phyloP scores from a whole-genome alignment of 1,140 invertebrate species.

The Apis dorsata region DNA sequence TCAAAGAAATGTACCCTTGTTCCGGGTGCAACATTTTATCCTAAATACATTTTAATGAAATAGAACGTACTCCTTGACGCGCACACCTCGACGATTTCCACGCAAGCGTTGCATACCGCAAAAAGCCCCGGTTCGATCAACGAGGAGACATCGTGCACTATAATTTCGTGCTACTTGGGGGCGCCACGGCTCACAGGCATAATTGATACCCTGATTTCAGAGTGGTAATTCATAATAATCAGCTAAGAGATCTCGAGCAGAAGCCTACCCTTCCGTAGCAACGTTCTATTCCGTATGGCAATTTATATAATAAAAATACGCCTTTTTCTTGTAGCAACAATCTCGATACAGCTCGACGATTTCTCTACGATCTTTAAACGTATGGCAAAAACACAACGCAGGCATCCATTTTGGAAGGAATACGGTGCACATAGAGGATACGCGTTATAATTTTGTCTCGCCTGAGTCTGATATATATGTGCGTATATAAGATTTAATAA shows the following conservation, averaged over 20 bases:
- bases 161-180: conserved; percentile 40
- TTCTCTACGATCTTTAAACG: conserved; percentile 6
- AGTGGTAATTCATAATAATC: conserved; percentile 51
- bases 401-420: neutral
- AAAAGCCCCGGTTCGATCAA: conserved; percentile 39
- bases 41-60: conserved; percentile 53
- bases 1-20: neutral
- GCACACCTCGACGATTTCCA: conserved; percentile 4
- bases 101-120: neutral
- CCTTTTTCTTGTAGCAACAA: conserved; percentile 36
- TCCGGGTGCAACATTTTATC: conserved; percentile 29
- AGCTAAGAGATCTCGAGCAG: conserved; percentile 41
- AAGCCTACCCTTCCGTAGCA: neutral
- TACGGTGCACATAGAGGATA: neutral
- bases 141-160: conserved; percentile 48
- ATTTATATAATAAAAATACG: conserved; percentile 48
- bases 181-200: conserved; percentile 40
- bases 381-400: neutral
- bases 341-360: conserved; percentile 1
- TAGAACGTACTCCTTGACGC: neutral
- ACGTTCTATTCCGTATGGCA: conserved; percentile 24
- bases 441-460: conserved; percentile 1
- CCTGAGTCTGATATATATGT: neutral
- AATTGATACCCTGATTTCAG: conserved; percentile 52
- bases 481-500: neutral